Evolutionary conservation across 2,888 invertebrate species (phyloP).

Genomic region (Brachypalpus laphriformis): DNA sequence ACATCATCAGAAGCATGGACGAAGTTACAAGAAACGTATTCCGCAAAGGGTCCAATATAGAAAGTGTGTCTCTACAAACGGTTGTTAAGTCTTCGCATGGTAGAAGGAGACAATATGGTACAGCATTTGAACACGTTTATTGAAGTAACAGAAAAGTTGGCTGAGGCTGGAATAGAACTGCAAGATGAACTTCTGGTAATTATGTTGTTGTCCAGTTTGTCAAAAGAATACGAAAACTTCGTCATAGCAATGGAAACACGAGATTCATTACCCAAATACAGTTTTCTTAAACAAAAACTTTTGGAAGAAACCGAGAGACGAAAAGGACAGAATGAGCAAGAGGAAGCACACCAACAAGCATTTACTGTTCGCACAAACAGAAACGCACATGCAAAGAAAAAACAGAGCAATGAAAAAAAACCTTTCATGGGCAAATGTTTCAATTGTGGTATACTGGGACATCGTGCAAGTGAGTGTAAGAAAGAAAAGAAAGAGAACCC

Average conservation of each 20-base stretch:
- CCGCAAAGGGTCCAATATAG: no score
- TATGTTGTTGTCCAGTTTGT: constrained; percentile 46
- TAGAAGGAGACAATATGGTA: constrained; percentile 20
- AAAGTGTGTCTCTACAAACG: constrained; percentile 57
- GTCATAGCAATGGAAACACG: constrained; percentile 58
- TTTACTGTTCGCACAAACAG: constrained; percentile 27
- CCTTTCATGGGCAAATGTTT: constrained; percentile 23
- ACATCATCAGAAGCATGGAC: no score
- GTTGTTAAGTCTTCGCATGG: constrained; percentile 27
- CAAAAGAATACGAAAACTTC: constrained; percentile 44
- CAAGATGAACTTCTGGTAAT: constrained; percentile 28
- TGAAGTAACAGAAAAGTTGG: constrained; percentile 39
- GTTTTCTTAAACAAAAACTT: constrained; percentile 50
- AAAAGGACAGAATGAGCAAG: constrained; percentile 28
- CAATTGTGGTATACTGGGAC: constrained; percentile 19
- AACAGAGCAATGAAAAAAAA: constrained; percentile 15
- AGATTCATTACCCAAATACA: constrained; percentile 28
- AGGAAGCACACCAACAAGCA: constrained; percentile 13
- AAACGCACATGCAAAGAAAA: constrained; percentile 1
- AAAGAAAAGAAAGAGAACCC: constrained; percentile 40
- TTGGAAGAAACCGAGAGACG: constrained; percentile 43
- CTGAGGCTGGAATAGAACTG: constrained; percentile 24
- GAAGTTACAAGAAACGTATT: no score
- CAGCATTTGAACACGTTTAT: constrained; percentile 31
- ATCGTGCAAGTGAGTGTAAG: constrained; percentile 19